These are phyloP conservation scores for Otocyon megalotis DNA, from an alignment of 2,113 vertebrate genomes.

Conservation along the genomic window DNA sequence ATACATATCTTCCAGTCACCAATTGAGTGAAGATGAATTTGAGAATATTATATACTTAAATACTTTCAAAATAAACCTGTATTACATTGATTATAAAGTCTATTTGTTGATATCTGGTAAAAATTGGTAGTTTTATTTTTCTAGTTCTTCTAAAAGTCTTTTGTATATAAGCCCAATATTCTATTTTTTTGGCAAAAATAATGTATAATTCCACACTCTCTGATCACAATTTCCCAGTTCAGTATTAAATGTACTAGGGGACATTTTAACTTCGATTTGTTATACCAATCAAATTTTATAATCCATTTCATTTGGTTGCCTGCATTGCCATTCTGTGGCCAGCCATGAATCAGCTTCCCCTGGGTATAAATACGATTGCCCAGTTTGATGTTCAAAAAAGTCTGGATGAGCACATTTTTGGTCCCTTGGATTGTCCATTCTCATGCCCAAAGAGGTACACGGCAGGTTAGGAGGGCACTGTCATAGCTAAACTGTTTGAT, in stretches of 20 bases:
- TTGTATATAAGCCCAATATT: conserved; percentile 42
- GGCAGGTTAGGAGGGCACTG: conserved; percentile 68
- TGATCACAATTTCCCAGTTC: conserved; percentile 69
- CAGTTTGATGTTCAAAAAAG: conserved; percentile 75
- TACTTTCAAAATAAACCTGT: background rate
- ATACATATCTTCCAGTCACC: background rate
- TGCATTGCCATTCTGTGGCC: conserved; percentile 70
- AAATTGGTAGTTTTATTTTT: conserved; percentile 28
- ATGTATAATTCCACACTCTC: conserved; percentile 63
- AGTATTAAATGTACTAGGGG: conserved; percentile 64
- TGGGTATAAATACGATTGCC: conserved; percentile 60
- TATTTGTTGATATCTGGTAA: background rate
- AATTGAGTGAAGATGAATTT: background rate
- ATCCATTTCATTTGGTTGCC: conserved; percentile 78
- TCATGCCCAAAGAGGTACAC: conserved; percentile 75
- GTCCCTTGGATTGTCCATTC: conserved; percentile 72
- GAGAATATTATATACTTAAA: conserved; percentile 32
- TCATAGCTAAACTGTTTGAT: conserved; percentile 78
- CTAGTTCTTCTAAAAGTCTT: conserved; percentile 43
- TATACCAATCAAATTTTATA: conserved; percentile 79
- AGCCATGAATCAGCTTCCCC: conserved; percentile 62
- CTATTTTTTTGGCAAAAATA: conserved; percentile 66
- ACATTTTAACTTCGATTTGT: conserved; percentile 71
- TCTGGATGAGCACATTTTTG: conserved; percentile 38
- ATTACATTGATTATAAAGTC: conserved; percentile 2